Percentiles rank a stretch among this genome's conserved stretches.
Evolutionary conservation across 1,140 invertebrate genomes (phyloP).

Genomic region (Octopus sinensis): DNA sequence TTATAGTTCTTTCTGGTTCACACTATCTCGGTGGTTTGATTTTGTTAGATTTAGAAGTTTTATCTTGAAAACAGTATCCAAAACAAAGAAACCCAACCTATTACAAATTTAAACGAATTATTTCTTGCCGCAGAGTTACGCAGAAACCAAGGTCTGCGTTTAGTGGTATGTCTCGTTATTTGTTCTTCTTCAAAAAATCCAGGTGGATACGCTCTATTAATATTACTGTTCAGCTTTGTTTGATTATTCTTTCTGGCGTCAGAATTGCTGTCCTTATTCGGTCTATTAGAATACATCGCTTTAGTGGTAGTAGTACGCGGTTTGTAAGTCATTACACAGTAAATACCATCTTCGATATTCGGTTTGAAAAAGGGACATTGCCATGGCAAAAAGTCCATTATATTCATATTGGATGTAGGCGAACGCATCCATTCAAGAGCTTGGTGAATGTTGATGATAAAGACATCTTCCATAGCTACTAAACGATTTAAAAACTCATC

Average conservation of each 20-base stretch:
- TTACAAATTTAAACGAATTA: too few species aligned
- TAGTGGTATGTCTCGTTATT: not conserved
- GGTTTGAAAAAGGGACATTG: slow-evolving; percentile 30
- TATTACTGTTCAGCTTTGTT: not conserved
- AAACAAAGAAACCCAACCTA: too few species aligned
- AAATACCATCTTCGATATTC: slow-evolving; percentile 25
- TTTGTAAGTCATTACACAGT: slow-evolving; percentile 28
- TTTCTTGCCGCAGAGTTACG: not conserved
- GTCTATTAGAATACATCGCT: not conserved
- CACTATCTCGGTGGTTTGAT: too few species aligned
- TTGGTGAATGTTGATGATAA: slow-evolving; percentile 33
- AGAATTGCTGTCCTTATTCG: not conserved
- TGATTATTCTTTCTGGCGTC: not conserved
- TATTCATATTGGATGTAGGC: slow-evolving; percentile 31
- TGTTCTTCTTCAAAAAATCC: not conserved
- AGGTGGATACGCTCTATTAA: not conserved
- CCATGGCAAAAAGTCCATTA: slow-evolving; percentile 36
- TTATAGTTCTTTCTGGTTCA: too few species aligned
- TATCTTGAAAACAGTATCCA: too few species aligned
- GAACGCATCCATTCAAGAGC: slow-evolving; percentile 37
- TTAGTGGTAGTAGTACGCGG: slow-evolving; percentile 4
- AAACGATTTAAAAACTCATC: slow-evolving; percentile 35
- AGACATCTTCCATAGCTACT: slow-evolving; percentile 37
- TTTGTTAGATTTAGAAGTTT: too few species aligned
- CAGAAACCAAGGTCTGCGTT: slow-evolving; percentile 9